Base-by-base conservation (phyloP, 2,888 invertebrate species). In the Lypha dubia region DNA sequence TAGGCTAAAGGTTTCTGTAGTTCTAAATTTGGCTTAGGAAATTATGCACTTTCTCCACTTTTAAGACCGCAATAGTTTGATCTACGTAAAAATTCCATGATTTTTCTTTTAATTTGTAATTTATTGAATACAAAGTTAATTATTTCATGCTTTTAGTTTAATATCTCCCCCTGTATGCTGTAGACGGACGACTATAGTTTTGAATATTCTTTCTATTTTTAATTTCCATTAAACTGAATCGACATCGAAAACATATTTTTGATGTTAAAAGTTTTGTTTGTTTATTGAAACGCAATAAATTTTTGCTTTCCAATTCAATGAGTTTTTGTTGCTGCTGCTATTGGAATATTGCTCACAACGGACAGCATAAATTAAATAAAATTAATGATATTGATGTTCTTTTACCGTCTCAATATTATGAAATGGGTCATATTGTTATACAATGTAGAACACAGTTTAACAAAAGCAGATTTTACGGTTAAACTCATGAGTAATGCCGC, bases 231-330 rank as follows among this genome's bases (percentile, higher is more conserved):
- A 46, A 46, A 53, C 32, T 75, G 75, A 75, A 46, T 22, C 24
- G 60, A 75, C n/a, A 75, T 70, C n/a, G n/a, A 63, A 75, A 75
- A 70, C 75, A 81, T 75, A 81, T 75, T 81, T 75, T 56, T 70
- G 22, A 53, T 75, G 60, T 75, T 60, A 46, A 49, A 79, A 71
- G 11, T 32, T 46, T 71, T 71, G 41, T 75, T 68, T 81, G 75
- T 75, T 75, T 81, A 81, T 81, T 75, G 75, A 63, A 75, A 75
- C 63, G 75, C 75, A 62, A 70, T 81, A 75, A 81, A 81, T 81
- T 70, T n/a, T 49, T 63, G 11, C 24, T 75, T 81, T 81, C 60
- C 75, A 63, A 46, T 63, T 46, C 46, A 81, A 70, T 81, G 80
- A 81, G n/a, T 68, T 68, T 70, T 68, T 56, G 53, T 51, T 75